Evolutionary conservation across 1,140 invertebrate genomes (phyloP), one percentile per base, ranked within the genome.

Genomic region (Acromyrmex echinatior): DNA sequence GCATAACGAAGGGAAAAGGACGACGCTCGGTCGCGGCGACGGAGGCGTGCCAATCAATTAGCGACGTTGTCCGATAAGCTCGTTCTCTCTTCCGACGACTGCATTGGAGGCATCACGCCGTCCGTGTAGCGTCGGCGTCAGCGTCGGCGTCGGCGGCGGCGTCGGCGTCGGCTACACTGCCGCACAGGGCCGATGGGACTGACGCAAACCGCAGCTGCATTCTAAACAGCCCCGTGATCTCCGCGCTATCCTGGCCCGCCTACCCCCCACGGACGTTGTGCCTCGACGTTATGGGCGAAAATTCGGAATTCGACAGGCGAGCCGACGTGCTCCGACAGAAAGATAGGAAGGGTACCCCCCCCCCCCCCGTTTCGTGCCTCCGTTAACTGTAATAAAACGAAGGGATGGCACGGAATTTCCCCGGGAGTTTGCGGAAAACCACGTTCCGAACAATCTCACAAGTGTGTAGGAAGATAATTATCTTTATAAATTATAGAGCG

Each of bases 11-110:
- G 31, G 49, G 16, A 45, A 73, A 56, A 45, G 66, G 45, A 18
- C 6, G 14, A 3, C 2, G 28, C 62, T 66, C 77, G 31, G 56
- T 78, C 84, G 77, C 84, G 65, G 80, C 66, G 71, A 73, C 53
- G 78, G 86, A 91, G 92, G 91, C 90, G 91, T 92, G 91, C 92
- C 92, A 93, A 93, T 93, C 93, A 93, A 93, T 93, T 93, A 93
- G 86, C 89, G 78, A 92, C 73, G 68, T 82, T 78, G 85, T 66
- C 80, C 88, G 88, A 84, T 84, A 76, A 84, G 80, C 80, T 56
- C 56, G 51, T 49, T 39, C 45, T 58, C 73, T 56, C 60, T 60
- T 31, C n/a, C 66, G 84, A 80, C 51, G 63, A 28, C 21, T 21
- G 49, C 71, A 25, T 53, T 49, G n/a, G 58, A 28, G 51, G 45